Evolutionary conservation across 2,888 invertebrate species (phyloP), one percentile per base, ranked within the genome.

Genomic region (Diarsia mendica): DNA sequence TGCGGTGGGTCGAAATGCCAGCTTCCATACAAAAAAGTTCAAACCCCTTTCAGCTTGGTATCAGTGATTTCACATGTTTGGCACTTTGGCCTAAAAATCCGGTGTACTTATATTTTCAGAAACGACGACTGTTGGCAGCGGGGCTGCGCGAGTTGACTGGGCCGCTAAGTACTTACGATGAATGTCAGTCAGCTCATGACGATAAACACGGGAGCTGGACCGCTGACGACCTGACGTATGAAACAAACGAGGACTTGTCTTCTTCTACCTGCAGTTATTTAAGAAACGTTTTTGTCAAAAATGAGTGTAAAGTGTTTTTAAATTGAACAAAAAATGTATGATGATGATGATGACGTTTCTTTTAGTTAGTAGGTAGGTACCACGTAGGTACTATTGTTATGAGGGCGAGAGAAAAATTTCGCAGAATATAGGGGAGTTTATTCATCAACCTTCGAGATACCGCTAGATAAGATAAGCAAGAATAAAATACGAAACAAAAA

Each of bases 151-250:
- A 79, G 97, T 98, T 72, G 98, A 98, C 94, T 98, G 98, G 98
- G 98, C 98, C 75, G 98, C 98, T 79, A 98, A 98, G 97, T 99
- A 97, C 85, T 89, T 96, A 75, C 94, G 95, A 73, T 96, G 90
- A 94, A 64, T 18, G 8, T 18, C 20, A 53, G 39, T 1, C 33
- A 18, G 18, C 15, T 13, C 3, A 49, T 18, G 23, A 46, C 9
- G 28, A 11, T 28, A 44, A 11, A 6, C 33, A 11, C 9, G 23
- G 13, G 18, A 58, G 15, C 58, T n/a, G 61, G n/a, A 63, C 61
- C 60, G 63, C 64, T 58, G 55, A 80, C 33, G 3, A 51, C 53
- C 64, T 58, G 55, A 80, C 33, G 3, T 23, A 44, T 33, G 23
- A 33, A 63, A 23, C 20, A 63, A 58, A 46, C 44, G 55, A 44